Evolutionary conservation across 2,888 invertebrate genomes (phyloP).

Genomic region (Lithophane socia): DNA sequence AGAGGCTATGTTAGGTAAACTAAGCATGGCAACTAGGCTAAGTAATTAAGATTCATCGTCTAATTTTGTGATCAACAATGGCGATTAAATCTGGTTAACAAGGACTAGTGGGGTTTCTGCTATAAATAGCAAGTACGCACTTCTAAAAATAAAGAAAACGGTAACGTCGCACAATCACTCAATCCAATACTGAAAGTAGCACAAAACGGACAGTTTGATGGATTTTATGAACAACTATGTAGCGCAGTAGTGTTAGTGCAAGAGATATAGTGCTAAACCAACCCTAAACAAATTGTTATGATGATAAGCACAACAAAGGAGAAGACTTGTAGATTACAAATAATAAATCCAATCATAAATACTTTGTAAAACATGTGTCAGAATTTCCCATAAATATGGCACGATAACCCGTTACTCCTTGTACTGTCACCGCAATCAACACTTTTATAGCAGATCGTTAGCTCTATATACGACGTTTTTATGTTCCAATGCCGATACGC

Average conservation of each 20-base stretch:
- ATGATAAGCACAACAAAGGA: not conserved
- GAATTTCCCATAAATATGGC: constrained; percentile 26
- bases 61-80: not conserved
- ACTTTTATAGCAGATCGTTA: constrained; percentile 57
- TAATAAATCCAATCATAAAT: constrained; percentile 10
- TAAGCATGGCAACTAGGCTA: no score
- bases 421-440: constrained; percentile 54
- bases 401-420: constrained; percentile 32
- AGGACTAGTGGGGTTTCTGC: not conserved
- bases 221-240: no score
- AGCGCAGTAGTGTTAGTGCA: not conserved
- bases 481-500: constrained; percentile 44
- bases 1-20: no score
- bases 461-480: constrained; percentile 48
- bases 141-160: not conserved
- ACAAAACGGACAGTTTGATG: no score
- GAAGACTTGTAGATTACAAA: not conserved
- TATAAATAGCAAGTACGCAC: not conserved
- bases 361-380: constrained; percentile 11
- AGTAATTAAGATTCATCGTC: not conserved
- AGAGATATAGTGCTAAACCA: no score
- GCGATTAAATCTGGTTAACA: not conserved
- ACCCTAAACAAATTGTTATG: not conserved
- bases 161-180: no score
- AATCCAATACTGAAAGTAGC: not conserved